Evolutionary conservation across 2,888 invertebrate genomes (phyloP).

Genomic region (Pyrocoelia pectoralis): DNA sequence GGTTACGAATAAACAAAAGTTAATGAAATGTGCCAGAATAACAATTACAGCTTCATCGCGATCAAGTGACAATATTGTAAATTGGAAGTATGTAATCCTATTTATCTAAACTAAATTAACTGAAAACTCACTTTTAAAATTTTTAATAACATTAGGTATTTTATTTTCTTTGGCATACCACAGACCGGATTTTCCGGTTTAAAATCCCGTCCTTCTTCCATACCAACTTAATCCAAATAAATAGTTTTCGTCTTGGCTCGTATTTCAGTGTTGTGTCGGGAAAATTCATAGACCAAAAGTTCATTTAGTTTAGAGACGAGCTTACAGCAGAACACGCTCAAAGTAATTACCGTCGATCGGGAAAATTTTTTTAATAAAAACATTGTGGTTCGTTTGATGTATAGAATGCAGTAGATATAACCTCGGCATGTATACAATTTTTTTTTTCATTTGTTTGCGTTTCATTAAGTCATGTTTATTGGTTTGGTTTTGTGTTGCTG

Average conservation of each 20-base stretch:
- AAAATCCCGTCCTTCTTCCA: conserved; percentile 22
- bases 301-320: conserved; percentile 35
- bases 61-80: no score
- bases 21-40: no score
- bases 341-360: conserved; percentile 36
- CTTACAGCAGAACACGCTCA: conserved; percentile 22
- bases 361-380: conserved; percentile 42
- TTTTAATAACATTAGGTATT: not conserved
- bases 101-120: no score
- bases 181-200: conserved; percentile 30
- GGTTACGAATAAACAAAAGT: no score
- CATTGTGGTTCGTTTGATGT: conserved; percentile 43
- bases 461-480: conserved; percentile 9
- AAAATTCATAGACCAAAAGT: conserved; percentile 36
- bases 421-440: conserved; percentile 1
- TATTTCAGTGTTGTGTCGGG: conserved; percentile 18
- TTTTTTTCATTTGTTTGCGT: conserved; percentile 10
- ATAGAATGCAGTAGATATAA: conserved; percentile 28
- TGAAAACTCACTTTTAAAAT: no score
- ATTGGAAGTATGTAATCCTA: no score
- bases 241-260: conserved; percentile 32
- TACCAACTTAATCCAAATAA: conserved; percentile 39
- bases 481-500: not conserved
- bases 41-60: no score
- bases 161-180: conserved; percentile 34